Evolutionary conservation across 2,888 invertebrate genomes (phyloP).

Genomic region (Halictus ligatus): DNA sequence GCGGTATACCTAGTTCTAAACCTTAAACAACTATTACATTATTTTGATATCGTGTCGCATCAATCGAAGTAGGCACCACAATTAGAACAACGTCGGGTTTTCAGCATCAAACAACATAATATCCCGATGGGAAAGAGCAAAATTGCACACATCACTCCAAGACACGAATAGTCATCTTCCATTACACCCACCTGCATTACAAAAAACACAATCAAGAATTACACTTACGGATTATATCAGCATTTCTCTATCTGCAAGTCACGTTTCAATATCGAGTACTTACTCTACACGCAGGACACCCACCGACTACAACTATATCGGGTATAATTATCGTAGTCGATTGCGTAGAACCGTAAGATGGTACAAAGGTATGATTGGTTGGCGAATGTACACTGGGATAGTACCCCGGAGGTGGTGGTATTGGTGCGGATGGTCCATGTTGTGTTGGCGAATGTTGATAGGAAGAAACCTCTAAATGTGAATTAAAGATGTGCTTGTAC

Average conservation of each 20-base stretch:
- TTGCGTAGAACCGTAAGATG: slow-evolving; percentile 87
- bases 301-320: slow-evolving; percentile 93
- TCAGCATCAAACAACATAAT: slow-evolving; percentile 93
- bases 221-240: background rate
- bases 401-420: slow-evolving; percentile 87
- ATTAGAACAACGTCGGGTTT: slow-evolving; percentile 93
- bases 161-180: slow-evolving; percentile 94
- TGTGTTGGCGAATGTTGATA: slow-evolving; percentile 85
- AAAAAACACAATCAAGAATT: background rate
- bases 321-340: slow-evolving; percentile 88
- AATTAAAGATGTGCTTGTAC: too few relatives aligned
- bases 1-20: background rate
- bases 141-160: slow-evolving; percentile 93
- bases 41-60: slow-evolving; percentile 47
- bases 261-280: slow-evolving; percentile 65
- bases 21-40: background rate
- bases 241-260: background rate
- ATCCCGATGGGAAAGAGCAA: slow-evolving; percentile 95
- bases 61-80: slow-evolving; percentile 93
- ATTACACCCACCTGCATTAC: slow-evolving; percentile 89
- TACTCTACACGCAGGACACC: slow-evolving; percentile 94
- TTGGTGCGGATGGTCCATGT: slow-evolving; percentile 58
- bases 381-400: slow-evolving; percentile 83
- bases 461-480: slow-evolving; percentile 31
- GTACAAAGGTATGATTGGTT: slow-evolving; percentile 76